phyloP scores from a whole-genome alignment of 2,113 vertebrate genomes.

The Oceanites oceanicus region DNA sequence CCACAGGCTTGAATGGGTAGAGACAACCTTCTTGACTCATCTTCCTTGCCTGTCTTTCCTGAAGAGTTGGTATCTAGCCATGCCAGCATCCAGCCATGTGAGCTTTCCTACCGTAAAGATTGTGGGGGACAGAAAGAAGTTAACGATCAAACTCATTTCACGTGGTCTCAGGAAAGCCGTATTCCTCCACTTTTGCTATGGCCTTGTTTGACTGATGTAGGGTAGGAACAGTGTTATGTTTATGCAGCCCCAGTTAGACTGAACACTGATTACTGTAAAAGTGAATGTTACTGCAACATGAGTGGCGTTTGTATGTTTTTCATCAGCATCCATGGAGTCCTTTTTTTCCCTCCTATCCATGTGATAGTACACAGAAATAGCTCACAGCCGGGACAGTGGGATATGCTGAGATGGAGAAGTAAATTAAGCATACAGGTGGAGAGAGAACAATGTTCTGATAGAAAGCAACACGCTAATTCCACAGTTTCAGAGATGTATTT shows the following conservation, averaged over 20 bases:
- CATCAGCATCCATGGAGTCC: neutral
- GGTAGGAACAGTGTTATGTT: neutral
- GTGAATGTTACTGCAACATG: neutral
- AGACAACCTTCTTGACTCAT: neutral
- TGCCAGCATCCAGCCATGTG: neutral
- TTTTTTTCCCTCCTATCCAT: neutral
- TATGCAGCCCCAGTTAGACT: neutral
- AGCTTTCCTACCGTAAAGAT: neutral
- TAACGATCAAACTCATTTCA: neutral
- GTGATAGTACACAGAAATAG: neutral
- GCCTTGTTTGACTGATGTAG: accelerated
- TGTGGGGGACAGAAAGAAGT: neutral
- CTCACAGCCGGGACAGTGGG: neutral
- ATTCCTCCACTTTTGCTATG: neutral
- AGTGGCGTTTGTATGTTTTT: neutral
- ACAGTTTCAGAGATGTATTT: neutral
- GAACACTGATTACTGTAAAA: neutral
- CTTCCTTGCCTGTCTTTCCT: neutral
- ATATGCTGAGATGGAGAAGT: neutral
- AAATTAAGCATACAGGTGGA: neutral
- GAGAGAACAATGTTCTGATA: neutral
- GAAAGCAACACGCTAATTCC: too few species aligned
- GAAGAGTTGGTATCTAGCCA: neutral
- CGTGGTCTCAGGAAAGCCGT: neutral
- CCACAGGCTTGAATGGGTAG: neutral